Base-by-base conservation (phyloP, 2,797 vertebrate genomes). In the Phoebastria nigripes region DNA sequence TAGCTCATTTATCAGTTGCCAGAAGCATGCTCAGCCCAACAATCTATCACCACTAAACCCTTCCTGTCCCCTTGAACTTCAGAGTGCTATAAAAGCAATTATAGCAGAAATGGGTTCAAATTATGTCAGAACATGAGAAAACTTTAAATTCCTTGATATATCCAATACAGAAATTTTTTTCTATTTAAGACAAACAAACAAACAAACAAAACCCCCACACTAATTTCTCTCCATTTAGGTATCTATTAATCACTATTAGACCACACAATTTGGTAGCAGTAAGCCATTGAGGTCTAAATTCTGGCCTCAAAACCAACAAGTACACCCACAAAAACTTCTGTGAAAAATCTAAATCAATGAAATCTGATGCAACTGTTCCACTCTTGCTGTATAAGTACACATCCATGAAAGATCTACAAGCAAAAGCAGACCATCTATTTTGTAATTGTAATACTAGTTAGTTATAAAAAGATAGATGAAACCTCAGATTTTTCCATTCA, bases 131-230 rank as follows among this genome's bases (percentile, higher is more conserved):
- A 70, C 8, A 77, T 13, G 37, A 71, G 7, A 15, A 37, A 77
- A 71, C 9, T 65, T 59, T 44, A 54, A 76, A 69, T 85, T 79
- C 39, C 24, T 31, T 52, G 9, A 54, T 46, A 82, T 31, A 90
- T 8, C 14, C 14, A 73, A 28, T 61, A 59, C 55, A 72, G 2
- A 19, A 0, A 21, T 28, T 67, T 70, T 80, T 12, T 70, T 15
- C 11, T 87, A 41, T 52, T 87, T 84, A 59, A 84, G 13, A 22
- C 1, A 9, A 31, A 35, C 5, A 41, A 65, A 21, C 6, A 17
- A 22, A 26, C 14, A 13, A 8, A 35, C 0, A 1, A 29, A 61
- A 20, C 9, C 4, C 18, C 15, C 15, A 10, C 6, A 21, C 1
- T n/a, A 58, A 66, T 87, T 81, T 76, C 9, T 42, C 37, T 91